phyloP scores from a whole-genome alignment of 2,888 invertebrate species.

The Caenorhabditis plicata region DNA sequence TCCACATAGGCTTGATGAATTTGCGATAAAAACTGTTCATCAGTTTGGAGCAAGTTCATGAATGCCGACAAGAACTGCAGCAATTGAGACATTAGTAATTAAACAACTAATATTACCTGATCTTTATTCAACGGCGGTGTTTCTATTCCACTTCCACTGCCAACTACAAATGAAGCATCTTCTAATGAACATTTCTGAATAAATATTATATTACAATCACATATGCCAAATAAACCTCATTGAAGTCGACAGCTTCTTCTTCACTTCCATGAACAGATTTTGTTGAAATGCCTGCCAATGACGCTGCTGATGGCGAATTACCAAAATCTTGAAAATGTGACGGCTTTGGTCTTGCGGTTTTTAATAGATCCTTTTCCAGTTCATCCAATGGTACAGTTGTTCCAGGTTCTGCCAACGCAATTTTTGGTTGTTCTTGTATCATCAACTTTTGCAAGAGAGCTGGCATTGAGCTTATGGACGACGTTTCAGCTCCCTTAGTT shows the following conservation, averaged over 20 bases:
- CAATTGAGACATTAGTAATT: neutral
- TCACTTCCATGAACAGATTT: slow-evolving; percentile 43
- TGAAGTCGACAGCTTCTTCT: slow-evolving; percentile 25
- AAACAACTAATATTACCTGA: slow-evolving; percentile 22
- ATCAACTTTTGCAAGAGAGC: slow-evolving; percentile 36
- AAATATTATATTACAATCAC: neutral
- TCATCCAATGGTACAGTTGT: slow-evolving; percentile 37
- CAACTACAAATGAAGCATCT: slow-evolving; percentile 29
- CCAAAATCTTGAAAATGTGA: slow-evolving; percentile 28
- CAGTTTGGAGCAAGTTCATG: slow-evolving; percentile 39
- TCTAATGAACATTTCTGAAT: slow-evolving; percentile 8
- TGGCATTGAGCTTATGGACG: slow-evolving; percentile 19
- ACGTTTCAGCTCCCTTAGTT: neutral
- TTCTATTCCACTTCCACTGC: slow-evolving; percentile 16
- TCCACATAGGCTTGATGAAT: slow-evolving; percentile 46
- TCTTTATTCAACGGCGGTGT: slow-evolving; percentile 35
- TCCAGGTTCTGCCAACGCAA: slow-evolving; percentile 19
- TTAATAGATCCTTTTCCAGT: slow-evolving; percentile 39
- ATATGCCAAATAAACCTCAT: slow-evolving; percentile 1
- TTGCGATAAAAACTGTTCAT: slow-evolving; percentile 44
- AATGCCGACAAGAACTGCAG: slow-evolving; percentile 38
- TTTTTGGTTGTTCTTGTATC: slow-evolving; percentile 31
- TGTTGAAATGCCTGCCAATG: slow-evolving; percentile 40
- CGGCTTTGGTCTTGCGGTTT: slow-evolving; percentile 34
- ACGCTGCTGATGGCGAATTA: slow-evolving; percentile 46